phyloP scores from a whole-genome alignment of 1,140 invertebrate species.

The Whitmania pigra region DNA sequence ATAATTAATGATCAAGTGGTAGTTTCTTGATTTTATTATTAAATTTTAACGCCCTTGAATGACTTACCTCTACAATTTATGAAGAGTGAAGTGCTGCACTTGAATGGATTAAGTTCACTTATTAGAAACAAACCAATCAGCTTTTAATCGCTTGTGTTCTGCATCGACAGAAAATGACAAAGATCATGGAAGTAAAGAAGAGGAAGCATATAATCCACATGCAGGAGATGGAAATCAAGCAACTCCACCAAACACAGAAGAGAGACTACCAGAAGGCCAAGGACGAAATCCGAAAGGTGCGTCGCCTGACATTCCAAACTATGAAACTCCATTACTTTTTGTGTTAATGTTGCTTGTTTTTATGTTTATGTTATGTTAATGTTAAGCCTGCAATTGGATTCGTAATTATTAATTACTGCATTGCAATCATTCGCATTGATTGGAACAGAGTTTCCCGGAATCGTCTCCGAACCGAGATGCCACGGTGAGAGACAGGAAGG shows the following conservation, averaged over 20 bases:
- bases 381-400: too few species aligned
- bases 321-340: neutral
- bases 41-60: too few species aligned
- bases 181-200: slow-evolving; percentile 72
- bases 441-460: slow-evolving; percentile 67
- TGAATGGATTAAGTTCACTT: too few species aligned
- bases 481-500: slow-evolving; percentile 66
- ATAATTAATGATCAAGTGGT: too few species aligned
- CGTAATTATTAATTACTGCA: neutral
- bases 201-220: slow-evolving; percentile 75
- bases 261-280: slow-evolving; percentile 96
- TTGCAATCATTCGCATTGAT: neutral
- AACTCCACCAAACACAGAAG: slow-evolving; percentile 79
- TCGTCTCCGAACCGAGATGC: slow-evolving; percentile 83
- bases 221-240: slow-evolving; percentile 78
- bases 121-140: too few species aligned
- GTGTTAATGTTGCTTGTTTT: neutral
- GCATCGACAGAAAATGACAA: slow-evolving; percentile 55
- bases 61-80: too few species aligned
- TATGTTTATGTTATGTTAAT: too few species aligned
- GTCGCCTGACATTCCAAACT: neutral
- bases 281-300: slow-evolving; percentile 67
- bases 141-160: too few species aligned
- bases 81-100: too few species aligned
- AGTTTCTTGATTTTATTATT: too few species aligned